phyloP scores from a whole-genome alignment of 2,888 invertebrate genomes.

The Cancer borealis region DNA sequence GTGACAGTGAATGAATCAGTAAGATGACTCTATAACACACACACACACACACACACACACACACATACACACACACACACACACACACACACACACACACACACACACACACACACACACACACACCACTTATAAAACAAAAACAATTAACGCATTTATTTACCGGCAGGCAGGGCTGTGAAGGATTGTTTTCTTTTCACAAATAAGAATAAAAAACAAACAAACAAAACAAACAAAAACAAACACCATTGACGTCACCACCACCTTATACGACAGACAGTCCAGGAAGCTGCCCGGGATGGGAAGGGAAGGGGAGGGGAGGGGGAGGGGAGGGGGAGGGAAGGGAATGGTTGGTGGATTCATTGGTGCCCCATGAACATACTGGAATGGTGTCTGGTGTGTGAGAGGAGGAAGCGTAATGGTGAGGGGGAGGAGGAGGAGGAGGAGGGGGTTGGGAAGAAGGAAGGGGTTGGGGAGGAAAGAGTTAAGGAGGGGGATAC shows the following conservation, averaged over 20 bases:
- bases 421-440: not conserved
- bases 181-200: not conserved
- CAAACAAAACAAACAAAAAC: not conserved
- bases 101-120: not conserved
- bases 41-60: not conserved
- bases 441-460: not conserved
- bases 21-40: not conserved
- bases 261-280: not conserved
- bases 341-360: not conserved
- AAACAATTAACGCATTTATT: not conserved
- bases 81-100: conserved; percentile 34
- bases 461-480: not conserved
- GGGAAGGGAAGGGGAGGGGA: not conserved
- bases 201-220: not conserved
- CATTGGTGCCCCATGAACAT: not conserved
- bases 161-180: not conserved
- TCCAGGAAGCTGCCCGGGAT: not conserved
- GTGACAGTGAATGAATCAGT: not conserved
- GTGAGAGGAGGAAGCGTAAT: not conserved
- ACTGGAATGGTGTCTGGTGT: not conserved
- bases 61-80: conserved; percentile 15
- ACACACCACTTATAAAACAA: not conserved
- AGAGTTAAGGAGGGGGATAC: not conserved
- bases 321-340: not conserved
- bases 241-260: not conserved